Base-by-base conservation (phyloP, 2,797 vertebrate genomes). In the Argentina silus region DNA sequence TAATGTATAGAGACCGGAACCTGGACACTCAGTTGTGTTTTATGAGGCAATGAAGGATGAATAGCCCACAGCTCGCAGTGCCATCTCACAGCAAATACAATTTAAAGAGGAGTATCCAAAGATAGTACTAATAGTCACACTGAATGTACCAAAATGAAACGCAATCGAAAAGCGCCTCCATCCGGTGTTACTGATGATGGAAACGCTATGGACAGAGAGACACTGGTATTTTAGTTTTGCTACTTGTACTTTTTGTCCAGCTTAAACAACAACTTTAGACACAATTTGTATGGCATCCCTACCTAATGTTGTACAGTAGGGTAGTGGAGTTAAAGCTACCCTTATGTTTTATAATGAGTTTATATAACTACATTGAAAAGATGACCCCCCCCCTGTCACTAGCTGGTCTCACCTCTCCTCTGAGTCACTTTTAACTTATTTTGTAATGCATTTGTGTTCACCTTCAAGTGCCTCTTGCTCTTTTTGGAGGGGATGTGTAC, bases 391-490 rank as follows among this genome's bases (percentile, higher is more conserved):
- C 15, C 17, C 7, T 56, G 15, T 17, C 17, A 15, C n/a, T 56
- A 7, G 15, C 50, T 51, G 14, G 7, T 7, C n/a, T 17, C 2
- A 56, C 17, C 17, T 15, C 53, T 56, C 53, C 15, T 56, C 53
- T 56, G 7, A 55, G 15, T n/a, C 53, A 55, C 4, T 3, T n/a
- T 19, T 50, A 17, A 15, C 53, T 50, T 50, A 19, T 55, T n/a
- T 55, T 19, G n/a, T 55, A 36, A 36, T 4, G 27, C 72, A 75
- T 70, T 75, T 66, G 43, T 47, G 61, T 85, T 79, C 73, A 84
- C 79, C 83, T 74, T 76, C 8, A 90, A 91, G 89, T 90, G 89
- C 91, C 90, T 91, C 73, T 81, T 45, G 76, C 64, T 65, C 73
- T 55, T 21, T 75, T 80, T 73, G 73, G 27, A 36, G 27, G 27